Evolutionary conservation across 2,888 invertebrate species (phyloP), one percentile per base, ranked within the genome.

Genomic region (Clanis bilineata): DNA sequence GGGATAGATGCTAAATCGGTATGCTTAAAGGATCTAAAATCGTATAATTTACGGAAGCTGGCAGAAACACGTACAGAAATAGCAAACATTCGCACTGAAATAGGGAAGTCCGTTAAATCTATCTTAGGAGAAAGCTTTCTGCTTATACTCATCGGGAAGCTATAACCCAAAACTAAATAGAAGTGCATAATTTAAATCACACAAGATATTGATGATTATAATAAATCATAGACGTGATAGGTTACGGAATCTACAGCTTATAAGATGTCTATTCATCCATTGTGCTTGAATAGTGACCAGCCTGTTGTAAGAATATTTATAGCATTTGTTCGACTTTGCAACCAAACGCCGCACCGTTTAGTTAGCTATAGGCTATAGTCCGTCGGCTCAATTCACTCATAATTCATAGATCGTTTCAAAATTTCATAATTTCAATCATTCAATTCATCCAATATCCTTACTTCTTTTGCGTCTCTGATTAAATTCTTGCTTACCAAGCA

Each of bases 241-340:
- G 56, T 41, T 56, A 41, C 41, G 18, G 25, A 23, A 47, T 43
- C 9, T 15, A 15, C n/a, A 28, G 23, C 2, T 18, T 22, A 44
- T 28, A 22, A 22, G 43, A 44, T 56, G 36, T 56, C 23, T 55
- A 38, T 36, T 25, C 15, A 28, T 28, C 25, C 47, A 47, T 43
- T 21, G 18, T n/a, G 47, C n/a, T 55, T 69, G 62, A 68, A 43
- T 47, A 25, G 47, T 15, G 28, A 15, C 15, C 2, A 12, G 45
- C 6, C 25, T 47, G 15, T 25, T 28, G 47, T 15, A 25, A 47
- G 7, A 47, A 47, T 28, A 25, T 47, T 25, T 47, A 28, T 28
- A 15, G 25, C 25, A 25, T 28, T 15, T 28, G 22, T 39, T 12
- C 10, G 21, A 43, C 21, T 9, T 43, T 21, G 43, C 10, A 32